Percentiles rank a stretch among this genome's conserved stretches.
Conservation (phyloP, 2,113 vertebrate genomes). For the Xenopus laevis region DNA sequence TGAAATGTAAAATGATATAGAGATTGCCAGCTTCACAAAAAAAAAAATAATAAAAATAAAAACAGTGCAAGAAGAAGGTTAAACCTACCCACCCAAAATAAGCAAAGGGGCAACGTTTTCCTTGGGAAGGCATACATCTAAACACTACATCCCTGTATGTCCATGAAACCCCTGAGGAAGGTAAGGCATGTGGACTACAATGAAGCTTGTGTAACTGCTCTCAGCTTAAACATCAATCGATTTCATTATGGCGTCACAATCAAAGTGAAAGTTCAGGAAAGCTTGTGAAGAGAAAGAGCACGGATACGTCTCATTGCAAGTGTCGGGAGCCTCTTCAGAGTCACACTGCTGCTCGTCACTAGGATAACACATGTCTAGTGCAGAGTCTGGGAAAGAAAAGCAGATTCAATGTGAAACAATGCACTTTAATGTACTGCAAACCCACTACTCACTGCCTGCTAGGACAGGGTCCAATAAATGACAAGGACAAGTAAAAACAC, state of each 20-base stretch:
- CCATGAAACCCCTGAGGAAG: slow-evolving; percentile 68
- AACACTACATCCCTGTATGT: slow-evolving; percentile 63
- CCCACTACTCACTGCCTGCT: no score
- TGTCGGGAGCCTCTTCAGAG: slow-evolving; percentile 54
- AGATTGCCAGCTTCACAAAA: slow-evolving; percentile 46
- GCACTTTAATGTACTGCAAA: no score
- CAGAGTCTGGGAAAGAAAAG: slow-evolving; percentile 57
- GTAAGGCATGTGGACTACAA: slow-evolving; percentile 59
- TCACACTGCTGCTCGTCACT: slow-evolving; percentile 63
- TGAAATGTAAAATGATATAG: slow-evolving; percentile 55
- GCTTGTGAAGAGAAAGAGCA: slow-evolving; percentile 77
- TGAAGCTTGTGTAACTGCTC: slow-evolving; percentile 29
- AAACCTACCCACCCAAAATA: slow-evolving; percentile 36
- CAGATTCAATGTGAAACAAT: no score
- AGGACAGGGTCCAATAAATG: no score
- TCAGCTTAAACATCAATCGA: slow-evolving; percentile 85
- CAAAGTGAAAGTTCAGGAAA: slow-evolving; percentile 92
- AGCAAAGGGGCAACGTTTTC: slow-evolving; percentile 48
- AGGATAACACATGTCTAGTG: slow-evolving; percentile 60
- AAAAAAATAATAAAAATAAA: no score
- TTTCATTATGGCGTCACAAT: slow-evolving; percentile 91
- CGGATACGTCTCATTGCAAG: slow-evolving; percentile 69
- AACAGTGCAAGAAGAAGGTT: slow-evolving; percentile 65
- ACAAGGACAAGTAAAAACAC: background rate
- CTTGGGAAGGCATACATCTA: slow-evolving; percentile 52